Conservation (phyloP, 2,113 vertebrate genomes). For the Elaphurus davidianus region DNA sequence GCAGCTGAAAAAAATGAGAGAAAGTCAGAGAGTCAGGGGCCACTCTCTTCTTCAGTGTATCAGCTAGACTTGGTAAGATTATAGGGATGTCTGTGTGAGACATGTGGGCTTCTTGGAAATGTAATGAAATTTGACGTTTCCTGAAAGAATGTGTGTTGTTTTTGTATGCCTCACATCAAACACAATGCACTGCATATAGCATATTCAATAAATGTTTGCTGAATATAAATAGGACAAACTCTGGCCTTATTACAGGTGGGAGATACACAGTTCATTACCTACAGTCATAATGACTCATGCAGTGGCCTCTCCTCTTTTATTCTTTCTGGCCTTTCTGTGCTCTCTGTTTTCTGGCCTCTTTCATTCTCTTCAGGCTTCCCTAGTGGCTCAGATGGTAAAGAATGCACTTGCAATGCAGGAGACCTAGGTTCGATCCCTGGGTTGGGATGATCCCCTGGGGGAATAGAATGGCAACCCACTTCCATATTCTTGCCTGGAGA, state of each 20-base stretch:
- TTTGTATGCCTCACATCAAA: background rate
- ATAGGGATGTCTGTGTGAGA: background rate
- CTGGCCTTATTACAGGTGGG: background rate
- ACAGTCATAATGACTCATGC: background rate
- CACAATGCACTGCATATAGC: background rate
- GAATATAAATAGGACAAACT: background rate
- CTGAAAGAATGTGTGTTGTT: background rate
- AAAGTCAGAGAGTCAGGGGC: background rate
- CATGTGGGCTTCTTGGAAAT: background rate
- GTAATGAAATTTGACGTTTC: background rate
- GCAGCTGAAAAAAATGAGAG: slow-evolving; percentile 58
- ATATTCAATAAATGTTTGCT: background rate
- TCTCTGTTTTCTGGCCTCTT: background rate
- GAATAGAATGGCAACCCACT: background rate
- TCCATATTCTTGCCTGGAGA: background rate
- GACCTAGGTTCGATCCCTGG: background rate
- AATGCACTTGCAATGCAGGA: background rate
- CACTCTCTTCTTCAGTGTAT: background rate
- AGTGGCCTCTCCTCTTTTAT: background rate
- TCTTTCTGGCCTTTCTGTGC: background rate
- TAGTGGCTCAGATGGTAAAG: background rate
- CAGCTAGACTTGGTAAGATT: background rate
- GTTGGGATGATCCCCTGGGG: background rate
- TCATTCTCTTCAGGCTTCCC: background rate
- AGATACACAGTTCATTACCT: background rate